Conservation (phyloP, 2,888 invertebrate species). For the Octodonta nipae region DNA sequence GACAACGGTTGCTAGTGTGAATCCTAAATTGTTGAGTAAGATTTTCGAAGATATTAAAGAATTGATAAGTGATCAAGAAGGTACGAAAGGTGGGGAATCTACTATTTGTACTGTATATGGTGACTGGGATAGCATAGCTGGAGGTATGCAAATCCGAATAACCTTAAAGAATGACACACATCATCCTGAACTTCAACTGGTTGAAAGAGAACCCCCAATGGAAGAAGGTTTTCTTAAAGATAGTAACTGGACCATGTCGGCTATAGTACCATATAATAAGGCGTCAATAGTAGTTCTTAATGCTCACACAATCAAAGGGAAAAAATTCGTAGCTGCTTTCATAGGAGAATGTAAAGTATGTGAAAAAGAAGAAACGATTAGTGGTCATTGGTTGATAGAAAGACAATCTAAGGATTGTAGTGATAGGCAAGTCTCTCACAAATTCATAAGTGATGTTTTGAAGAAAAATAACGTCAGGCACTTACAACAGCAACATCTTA, state of each 20-base stretch:
- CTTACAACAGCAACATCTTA: conserved; percentile 8
- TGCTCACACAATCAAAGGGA: conserved; percentile 19
- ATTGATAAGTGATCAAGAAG: conserved; percentile 11
- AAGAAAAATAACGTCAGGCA: conserved; percentile 20
- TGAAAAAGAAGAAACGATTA: conserved; percentile 24
- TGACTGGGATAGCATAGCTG: conserved; percentile 14
- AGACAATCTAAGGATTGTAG: conserved; percentile 26
- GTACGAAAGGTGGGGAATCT: conserved; percentile 7
- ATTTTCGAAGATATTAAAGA: conserved; percentile 13
- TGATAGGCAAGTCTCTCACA: conserved; percentile 23
- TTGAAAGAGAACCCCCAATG: conserved; percentile 13
- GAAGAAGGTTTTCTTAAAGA: conserved; percentile 23
- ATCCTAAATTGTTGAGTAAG: conserved; percentile 7
- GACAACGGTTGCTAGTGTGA: not conserved
- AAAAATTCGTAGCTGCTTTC: conserved; percentile 13
- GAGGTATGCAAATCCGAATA: conserved; percentile 12
- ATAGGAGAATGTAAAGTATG: conserved; percentile 31
- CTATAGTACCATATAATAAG: conserved; percentile 22
- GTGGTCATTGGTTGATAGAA: conserved; percentile 29
- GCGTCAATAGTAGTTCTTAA: conserved; percentile 23
- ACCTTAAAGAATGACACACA: not conserved
- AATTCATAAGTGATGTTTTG: conserved; percentile 25
- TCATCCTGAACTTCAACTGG: conserved; percentile 7
- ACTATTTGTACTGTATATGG: conserved; percentile 9
- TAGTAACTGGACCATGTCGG: conserved; percentile 23